Evolutionary conservation across 2,888 invertebrate genomes (phyloP).

Genomic region (Drosophila borborema): DNA sequence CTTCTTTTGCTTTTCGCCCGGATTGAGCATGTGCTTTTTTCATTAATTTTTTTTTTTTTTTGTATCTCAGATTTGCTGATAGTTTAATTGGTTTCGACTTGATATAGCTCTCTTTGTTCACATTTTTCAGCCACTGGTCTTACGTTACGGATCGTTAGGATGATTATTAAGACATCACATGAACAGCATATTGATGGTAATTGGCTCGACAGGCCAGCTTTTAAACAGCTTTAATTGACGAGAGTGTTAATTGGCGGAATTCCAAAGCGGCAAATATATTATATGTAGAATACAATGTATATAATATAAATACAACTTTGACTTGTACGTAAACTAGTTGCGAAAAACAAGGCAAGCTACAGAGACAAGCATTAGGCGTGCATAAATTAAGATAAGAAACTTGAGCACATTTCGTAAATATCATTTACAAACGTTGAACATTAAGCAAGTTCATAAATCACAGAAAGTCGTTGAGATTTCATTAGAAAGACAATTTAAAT

Average conservation of each 20-base stretch:
- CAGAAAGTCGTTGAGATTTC: constrained; percentile 21
- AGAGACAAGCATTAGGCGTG: background rate
- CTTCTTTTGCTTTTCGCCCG: constrained; percentile 35
- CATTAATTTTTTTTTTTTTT: constrained; percentile 25
- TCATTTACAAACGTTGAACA: constrained; percentile 19
- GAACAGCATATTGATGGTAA: constrained; percentile 57
- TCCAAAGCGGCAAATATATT: background rate
- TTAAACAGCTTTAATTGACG: constrained; percentile 21
- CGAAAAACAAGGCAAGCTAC: background rate
- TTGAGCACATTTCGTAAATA: constrained; percentile 14
- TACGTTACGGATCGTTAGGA: constrained; percentile 49
- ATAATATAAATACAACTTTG: background rate
- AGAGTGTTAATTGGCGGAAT: constrained; percentile 32
- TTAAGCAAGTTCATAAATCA: constrained; percentile 27
- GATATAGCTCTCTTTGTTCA: constrained; percentile 27
- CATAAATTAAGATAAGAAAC: constrained; percentile 16
- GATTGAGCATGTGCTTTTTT: constrained; percentile 36
- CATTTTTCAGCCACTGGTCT: constrained; percentile 61
- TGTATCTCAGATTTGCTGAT: constrained; percentile 71
- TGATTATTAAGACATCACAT: constrained; percentile 70
- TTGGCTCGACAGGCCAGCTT: constrained; percentile 44
- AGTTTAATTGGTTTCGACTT: constrained; percentile 74
- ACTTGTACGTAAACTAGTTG: background rate
- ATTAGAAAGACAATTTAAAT: constrained; percentile 27
- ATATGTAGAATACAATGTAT: constrained; percentile 22